Base-by-base conservation (phyloP, 2,888 invertebrate species). In the Crioceris asparagi region DNA sequence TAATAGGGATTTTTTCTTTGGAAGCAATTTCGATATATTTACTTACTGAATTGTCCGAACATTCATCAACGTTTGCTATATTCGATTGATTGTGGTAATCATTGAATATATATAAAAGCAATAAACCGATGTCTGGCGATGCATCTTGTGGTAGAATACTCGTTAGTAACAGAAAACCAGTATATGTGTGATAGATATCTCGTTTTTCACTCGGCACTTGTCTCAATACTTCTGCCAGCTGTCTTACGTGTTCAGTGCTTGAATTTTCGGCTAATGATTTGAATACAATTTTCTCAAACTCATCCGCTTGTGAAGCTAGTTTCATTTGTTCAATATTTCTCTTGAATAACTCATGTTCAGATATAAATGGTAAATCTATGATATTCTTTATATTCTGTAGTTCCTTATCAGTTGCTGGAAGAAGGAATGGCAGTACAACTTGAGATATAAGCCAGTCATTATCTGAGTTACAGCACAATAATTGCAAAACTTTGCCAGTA, bases 361-460 rank as follows among this genome's bases (percentile, higher is more conserved):
- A n/a, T n/a, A n/a, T n/a, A n/a, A n/a, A n/a, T n/a, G n/a, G n/a
- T n/a, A n/a, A n/a, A n/a, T n/a, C n/a, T n/a, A n/a, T n/a, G n/a
- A n/a, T n/a, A n/a, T n/a, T n/a, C n/a, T n/a, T n/a, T n/a, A n/a
- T n/a, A n/a, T n/a, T n/a, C n/a, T n/a, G 71, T 59, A 27, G 12
- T 12, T 27, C 27, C 15, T 27, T 27, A 15, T 3, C 27, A 14
- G 27, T 62, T 31, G 58, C 52, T 0, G 79, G 77, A 46, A 81
- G 74, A 4, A 83, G 55, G 53, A 72, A 74, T 8, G 81, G 79
- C 17, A 79, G 57, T 15, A 80, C 59, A 1, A 70, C 66, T 21
- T 78, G 55, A 32, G 80, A 68, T 3, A 73, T 69, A 43, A 70
- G 66, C 34, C 73, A 70, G 48, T 76, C 72, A 3, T 72, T 69